Percentiles rank a stretch among this genome's conserved stretches.
phyloP scores from a whole-genome alignment of 2,888 invertebrate genomes.

The Trichogramma dendrolimi region DNA sequence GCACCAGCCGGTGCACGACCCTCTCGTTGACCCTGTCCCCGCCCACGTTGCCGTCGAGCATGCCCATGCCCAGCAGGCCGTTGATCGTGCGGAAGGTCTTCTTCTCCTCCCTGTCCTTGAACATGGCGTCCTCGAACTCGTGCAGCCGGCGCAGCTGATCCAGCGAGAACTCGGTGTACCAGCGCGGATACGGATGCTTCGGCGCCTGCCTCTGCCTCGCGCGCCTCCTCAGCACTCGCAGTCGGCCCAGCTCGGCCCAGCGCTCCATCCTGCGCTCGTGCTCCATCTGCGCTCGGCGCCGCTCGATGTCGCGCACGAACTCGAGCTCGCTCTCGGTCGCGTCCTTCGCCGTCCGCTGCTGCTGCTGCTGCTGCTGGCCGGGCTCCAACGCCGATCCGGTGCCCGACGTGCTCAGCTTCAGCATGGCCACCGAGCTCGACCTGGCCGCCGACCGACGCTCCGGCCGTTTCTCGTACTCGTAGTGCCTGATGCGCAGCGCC shows the following conservation, averaged over 20 bases:
- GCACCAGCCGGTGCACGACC: conserved; percentile 37
- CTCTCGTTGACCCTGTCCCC: conserved; percentile 32
- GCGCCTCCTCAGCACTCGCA: background rate
- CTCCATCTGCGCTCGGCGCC: conserved; percentile 2
- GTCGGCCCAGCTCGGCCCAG: conserved; percentile 9
- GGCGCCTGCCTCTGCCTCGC: background rate
- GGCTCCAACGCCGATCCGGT: background rate
- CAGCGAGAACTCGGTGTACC: conserved; percentile 42
- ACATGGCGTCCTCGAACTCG: conserved; percentile 38
- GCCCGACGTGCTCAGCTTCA: background rate
- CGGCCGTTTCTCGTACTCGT: background rate
- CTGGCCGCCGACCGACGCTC: background rate
- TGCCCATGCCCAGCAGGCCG: conserved; percentile 39
- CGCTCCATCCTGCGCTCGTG: conserved; percentile 16
- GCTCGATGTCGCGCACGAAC: background rate
- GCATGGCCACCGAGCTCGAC: background rate
- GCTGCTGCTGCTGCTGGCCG: background rate
- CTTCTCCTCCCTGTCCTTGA: conserved; percentile 40
- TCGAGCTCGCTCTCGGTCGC: conserved; percentile 6
- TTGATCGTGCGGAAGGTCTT: conserved; percentile 38
- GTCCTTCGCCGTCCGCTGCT: background rate
- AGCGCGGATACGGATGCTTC: conserved; percentile 30
- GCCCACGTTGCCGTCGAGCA: conserved; percentile 39
- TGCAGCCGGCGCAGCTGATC: conserved; percentile 39
- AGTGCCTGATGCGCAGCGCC: conserved; percentile 9